Evolutionary conservation across 2,797 vertebrate genomes (phyloP).

Genomic region (Semaprochilodus insignis): DNA sequence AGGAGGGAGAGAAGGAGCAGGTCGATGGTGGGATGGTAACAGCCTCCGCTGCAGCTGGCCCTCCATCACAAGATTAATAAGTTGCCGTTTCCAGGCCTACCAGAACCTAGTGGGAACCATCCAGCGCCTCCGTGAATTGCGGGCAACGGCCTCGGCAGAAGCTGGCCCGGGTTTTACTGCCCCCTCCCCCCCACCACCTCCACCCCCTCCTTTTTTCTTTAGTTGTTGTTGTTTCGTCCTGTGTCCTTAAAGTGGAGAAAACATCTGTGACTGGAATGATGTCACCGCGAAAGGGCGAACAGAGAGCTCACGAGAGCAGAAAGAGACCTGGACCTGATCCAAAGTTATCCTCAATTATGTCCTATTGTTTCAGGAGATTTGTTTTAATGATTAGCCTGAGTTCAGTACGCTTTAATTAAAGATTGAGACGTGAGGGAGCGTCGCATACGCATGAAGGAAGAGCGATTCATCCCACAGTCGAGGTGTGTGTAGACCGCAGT

Average conservation of each 20-base stretch:
- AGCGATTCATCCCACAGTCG: too few relatives aligned
- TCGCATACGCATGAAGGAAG: too few relatives aligned
- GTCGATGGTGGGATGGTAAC: slow-evolving; percentile 89
- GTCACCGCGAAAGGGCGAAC: slow-evolving; percentile 84
- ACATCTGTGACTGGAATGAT: slow-evolving; percentile 93
- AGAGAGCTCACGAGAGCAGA: slow-evolving; percentile 75
- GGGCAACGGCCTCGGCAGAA: slow-evolving; percentile 95
- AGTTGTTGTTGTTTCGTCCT: slow-evolving; percentile 47
- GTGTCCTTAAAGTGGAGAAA: slow-evolving; percentile 82
- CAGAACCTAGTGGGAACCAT: slow-evolving; percentile 99
- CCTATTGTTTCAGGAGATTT: background rate
- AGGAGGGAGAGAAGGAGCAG: slow-evolving; percentile 75
- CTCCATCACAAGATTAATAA: slow-evolving; percentile 99
- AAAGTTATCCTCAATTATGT: background rate
- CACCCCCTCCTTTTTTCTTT: slow-evolving; percentile 69
- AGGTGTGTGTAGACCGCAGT: too few relatives aligned
- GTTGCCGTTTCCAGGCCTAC: slow-evolving; percentile 99
- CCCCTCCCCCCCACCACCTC: slow-evolving; percentile 50
- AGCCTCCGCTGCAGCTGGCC: slow-evolving; percentile 96
- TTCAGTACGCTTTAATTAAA: too few relatives aligned
- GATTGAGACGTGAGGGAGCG: too few relatives aligned
- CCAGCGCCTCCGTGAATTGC: slow-evolving; percentile 89
- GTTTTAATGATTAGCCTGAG: background rate
- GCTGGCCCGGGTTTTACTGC: slow-evolving; percentile 93
- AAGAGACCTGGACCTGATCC: slow-evolving; percentile 61